phyloP scores from a whole-genome alignment of 2,888 invertebrate species.

The Agrochola lota region DNA sequence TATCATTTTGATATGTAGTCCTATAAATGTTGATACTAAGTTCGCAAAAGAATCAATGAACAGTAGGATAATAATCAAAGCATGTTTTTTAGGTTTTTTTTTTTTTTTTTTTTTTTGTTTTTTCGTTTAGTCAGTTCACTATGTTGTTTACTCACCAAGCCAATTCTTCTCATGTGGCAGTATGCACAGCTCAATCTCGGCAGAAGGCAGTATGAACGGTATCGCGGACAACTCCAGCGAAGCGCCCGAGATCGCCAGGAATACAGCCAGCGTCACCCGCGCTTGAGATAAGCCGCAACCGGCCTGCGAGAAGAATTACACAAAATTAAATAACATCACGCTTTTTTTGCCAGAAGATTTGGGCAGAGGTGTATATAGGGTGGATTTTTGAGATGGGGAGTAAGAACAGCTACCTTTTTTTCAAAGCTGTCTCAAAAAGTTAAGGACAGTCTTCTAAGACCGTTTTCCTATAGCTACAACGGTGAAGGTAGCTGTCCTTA shows the following conservation, averaged over 20 bases:
- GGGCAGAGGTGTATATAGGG: neutral
- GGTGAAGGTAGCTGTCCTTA: too few species aligned
- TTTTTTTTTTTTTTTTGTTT: too few species aligned
- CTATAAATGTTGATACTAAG: too few species aligned
- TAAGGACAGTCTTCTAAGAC: too few species aligned
- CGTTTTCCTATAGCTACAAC: too few species aligned
- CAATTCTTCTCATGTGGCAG: constrained; percentile 93
- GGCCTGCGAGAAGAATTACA: constrained; percentile 86
- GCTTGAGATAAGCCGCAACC: constrained; percentile 93
- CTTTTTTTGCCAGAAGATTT: neutral
- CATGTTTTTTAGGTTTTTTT: too few species aligned
- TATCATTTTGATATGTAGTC: too few species aligned
- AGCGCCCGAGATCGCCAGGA: constrained; percentile 93
- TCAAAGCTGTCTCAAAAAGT: too few species aligned
- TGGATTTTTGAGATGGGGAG: too few species aligned
- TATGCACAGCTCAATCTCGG: constrained; percentile 94
- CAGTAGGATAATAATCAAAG: too few species aligned
- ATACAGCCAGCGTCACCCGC: constrained; percentile 91
- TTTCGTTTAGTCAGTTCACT: neutral
- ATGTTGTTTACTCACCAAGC: constrained; percentile 89
- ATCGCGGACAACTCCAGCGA: constrained; percentile 93
- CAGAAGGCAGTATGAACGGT: constrained; percentile 93
- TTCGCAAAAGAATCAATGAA: too few species aligned
- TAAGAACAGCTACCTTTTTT: too few species aligned
- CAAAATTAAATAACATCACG: neutral